A percentile compares a stretch with the other conserved stretches of the same genome.
These are phyloP conservation scores for Peromyscus eremicus DNA, from an alignment of 2,797 vertebrate genomes.

Conservation along the genomic window DNA sequence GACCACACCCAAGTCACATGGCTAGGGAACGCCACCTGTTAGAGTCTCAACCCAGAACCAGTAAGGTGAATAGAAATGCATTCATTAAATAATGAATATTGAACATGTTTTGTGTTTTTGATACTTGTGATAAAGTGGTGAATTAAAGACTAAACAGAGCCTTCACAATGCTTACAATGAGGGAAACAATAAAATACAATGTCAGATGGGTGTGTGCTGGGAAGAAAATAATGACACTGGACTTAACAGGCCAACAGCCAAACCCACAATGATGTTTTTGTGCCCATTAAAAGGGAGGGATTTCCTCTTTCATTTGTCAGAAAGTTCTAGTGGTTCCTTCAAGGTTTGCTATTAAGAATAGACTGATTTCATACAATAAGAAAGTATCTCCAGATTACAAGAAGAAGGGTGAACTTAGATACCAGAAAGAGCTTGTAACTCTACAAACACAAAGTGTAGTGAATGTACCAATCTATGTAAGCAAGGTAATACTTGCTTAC, in stretches of 20 bases:
- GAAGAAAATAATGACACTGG: background rate
- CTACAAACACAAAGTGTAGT: background rate
- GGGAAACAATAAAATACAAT: background rate
- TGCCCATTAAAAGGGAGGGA: background rate
- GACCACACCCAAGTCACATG: no score
- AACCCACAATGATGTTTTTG: background rate
- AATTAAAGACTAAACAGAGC: background rate
- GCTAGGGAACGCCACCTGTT: background rate
- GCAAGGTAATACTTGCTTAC: background rate
- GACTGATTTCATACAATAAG: background rate
- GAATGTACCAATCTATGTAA: background rate
- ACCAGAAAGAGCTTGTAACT: conserved; percentile 1
- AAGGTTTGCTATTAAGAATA: conserved; percentile 20
- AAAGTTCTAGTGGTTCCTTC: background rate
- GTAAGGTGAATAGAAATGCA: background rate
- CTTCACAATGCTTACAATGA: background rate
- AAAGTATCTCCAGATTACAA: conserved; percentile 24
- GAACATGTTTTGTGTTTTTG: conserved; percentile 4
- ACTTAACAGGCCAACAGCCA: background rate
- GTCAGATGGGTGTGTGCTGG: background rate
- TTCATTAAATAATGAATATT: background rate
- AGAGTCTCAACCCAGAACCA: conserved; percentile 1
- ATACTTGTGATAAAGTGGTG: background rate
- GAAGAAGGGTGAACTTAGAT: background rate
- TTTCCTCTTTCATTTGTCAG: conserved; percentile 1